phyloP scores from a whole-genome alignment of 2,888 invertebrate genomes.

The Malacosoma neustria region DNA sequence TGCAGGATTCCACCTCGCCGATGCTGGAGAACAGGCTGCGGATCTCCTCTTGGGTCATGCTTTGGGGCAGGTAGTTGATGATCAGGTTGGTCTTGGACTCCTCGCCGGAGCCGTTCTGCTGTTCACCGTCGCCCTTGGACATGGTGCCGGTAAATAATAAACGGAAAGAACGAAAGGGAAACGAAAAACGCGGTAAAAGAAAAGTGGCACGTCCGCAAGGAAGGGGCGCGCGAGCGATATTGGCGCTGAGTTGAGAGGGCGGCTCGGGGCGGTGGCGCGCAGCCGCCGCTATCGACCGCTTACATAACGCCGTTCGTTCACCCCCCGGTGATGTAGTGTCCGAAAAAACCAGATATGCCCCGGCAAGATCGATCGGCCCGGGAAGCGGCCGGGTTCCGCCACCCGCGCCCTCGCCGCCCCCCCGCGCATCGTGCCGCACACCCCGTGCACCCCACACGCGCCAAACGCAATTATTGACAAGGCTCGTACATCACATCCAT shows the following conservation, averaged over 20 bases:
- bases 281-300: slow-evolving; percentile 19
- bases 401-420: slow-evolving; percentile 7
- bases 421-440: slow-evolving; percentile 1
- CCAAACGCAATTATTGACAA: no score
- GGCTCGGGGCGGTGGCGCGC: slow-evolving; percentile 15
- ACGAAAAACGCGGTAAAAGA: slow-evolving; percentile 73
- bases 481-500: no score
- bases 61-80: slow-evolving; percentile 99
- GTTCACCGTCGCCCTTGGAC: slow-evolving; percentile 90
- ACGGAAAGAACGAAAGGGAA: slow-evolving; percentile 76
- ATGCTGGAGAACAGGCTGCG: slow-evolving; percentile 98
- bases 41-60: slow-evolving; percentile 99
- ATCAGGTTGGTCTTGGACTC: slow-evolving; percentile 99
- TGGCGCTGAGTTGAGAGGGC: slow-evolving; percentile 37
- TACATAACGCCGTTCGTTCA: slow-evolving; percentile 71
- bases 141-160: slow-evolving; percentile 77
- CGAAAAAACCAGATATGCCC: slow-evolving; percentile 71
- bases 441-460: background rate
- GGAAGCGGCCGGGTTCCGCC: slow-evolving; percentile 26
- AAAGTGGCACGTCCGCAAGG: slow-evolving; percentile 66
- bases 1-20: slow-evolving; percentile 99
- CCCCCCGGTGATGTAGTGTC: slow-evolving; percentile 69
- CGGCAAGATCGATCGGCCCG: slow-evolving; percentile 52
- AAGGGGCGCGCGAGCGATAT: slow-evolving; percentile 66
- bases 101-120: slow-evolving; percentile 90